phyloP scores from a whole-genome alignment of 1,140 invertebrate genomes.

The Diachasmimorpha longicaudata region DNA sequence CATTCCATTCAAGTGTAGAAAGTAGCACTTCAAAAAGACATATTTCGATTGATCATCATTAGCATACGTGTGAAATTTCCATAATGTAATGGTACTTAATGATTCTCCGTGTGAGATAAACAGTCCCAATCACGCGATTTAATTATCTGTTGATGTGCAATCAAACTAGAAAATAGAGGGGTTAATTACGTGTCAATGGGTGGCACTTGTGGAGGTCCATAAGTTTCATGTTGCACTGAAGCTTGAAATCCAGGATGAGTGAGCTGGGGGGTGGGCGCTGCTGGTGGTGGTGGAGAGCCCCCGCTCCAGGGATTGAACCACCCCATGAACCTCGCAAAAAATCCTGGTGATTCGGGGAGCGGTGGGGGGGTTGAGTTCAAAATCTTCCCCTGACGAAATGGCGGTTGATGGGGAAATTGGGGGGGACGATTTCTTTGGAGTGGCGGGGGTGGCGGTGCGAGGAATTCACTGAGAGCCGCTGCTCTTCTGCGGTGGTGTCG shows the following conservation, averaged over 20 bases:
- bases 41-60: not conserved
- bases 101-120: not conserved
- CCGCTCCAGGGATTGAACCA: constrained; percentile 53
- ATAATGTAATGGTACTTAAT: not conserved
- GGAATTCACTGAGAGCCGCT: not conserved
- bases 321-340: constrained; percentile 47
- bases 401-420: not conserved
- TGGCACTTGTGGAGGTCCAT: constrained; percentile 17
- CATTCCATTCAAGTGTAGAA: not conserved
- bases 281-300: not conserved
- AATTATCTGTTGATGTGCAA: not conserved
- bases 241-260: not conserved
- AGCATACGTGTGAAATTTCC: not conserved
- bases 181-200: constrained; percentile 9
- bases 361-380: constrained; percentile 1
- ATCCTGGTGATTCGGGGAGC: constrained; percentile 37
- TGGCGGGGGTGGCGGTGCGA: not conserved
- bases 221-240: not conserved
- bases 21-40: not conserved
- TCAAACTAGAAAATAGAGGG: too few species aligned
- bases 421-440: not conserved
- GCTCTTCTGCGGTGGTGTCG: not conserved
- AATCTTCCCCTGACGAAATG: not conserved
- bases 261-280: not conserved
- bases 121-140: not conserved